Evolutionary conservation across 2,113 vertebrate species (phyloP).

Genomic region (Mungos mungo): DNA sequence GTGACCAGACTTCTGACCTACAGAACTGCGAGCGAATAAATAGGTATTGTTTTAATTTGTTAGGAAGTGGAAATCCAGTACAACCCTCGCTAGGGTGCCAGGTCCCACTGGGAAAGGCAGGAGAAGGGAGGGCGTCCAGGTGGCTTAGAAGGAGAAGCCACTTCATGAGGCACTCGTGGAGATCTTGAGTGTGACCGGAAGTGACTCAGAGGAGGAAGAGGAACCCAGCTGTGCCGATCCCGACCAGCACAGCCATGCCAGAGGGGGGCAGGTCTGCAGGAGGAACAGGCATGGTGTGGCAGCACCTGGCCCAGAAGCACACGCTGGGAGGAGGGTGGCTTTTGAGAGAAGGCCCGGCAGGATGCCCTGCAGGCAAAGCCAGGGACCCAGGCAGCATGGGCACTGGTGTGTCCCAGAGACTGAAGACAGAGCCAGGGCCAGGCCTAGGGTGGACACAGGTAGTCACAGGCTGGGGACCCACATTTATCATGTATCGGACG

Average conservation of each 20-base stretch:
- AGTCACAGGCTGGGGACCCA: no score
- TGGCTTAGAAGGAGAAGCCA: not conserved
- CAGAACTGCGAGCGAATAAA: not conserved
- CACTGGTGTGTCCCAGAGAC: not conserved
- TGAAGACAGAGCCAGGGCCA: not conserved
- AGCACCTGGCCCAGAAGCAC: not conserved
- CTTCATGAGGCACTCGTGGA: not conserved
- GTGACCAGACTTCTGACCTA: not conserved
- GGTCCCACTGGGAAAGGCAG: not conserved
- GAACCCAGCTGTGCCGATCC: not conserved
- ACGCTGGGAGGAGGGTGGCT: not conserved
- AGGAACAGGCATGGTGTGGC: not conserved
- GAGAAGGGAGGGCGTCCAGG: not conserved
- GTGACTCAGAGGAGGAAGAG: not conserved
- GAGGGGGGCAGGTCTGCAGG: not conserved
- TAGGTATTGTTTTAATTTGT: not conserved
- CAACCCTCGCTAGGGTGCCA: no score
- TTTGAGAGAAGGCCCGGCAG: not conserved
- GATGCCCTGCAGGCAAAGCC: not conserved
- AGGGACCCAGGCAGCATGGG: not conserved
- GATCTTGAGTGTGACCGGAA: not conserved
- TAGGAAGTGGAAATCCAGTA: not conserved
- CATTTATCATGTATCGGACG: accelerated
- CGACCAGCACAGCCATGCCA: not conserved
- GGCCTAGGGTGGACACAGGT: not conserved